phyloP scores from a whole-genome alignment of 2,113 vertebrate species.

The Centropus unirufus region DNA sequence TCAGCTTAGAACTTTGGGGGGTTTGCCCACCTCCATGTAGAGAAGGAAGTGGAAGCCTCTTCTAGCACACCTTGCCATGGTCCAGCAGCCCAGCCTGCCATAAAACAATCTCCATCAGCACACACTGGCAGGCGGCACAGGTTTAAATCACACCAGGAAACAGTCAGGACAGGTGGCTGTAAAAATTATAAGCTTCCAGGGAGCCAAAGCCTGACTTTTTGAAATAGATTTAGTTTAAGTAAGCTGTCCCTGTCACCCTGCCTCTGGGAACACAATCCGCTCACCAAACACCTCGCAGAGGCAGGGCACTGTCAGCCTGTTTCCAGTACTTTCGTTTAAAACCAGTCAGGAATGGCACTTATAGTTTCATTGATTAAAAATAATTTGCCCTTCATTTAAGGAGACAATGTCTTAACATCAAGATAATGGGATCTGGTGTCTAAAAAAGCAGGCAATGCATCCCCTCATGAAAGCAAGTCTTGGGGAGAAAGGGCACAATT shows the following conservation, averaged over 20 bases:
- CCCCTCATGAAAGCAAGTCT: not conserved
- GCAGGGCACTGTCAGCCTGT: not conserved
- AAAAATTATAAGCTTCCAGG: constrained; percentile 19
- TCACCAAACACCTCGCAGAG: too few species aligned
- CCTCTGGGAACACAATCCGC: not conserved
- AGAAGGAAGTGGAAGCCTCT: not conserved
- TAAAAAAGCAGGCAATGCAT: not conserved
- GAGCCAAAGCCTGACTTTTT: constrained; percentile 16
- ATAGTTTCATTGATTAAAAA: constrained; percentile 14
- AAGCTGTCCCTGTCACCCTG: constrained; percentile 21
- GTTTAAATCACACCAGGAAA: constrained; percentile 54
- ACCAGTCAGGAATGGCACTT: not conserved
- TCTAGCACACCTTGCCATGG: not conserved
- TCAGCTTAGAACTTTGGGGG: not conserved
- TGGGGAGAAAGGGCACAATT: not conserved
- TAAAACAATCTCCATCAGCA: not conserved
- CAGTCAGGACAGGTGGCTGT: constrained; percentile 39
- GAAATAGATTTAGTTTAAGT: constrained; percentile 17
- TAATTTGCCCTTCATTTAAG: not conserved
- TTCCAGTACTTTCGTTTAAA: constrained; percentile 12
- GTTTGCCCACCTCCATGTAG: not conserved
- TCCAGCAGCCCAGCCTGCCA: not conserved
- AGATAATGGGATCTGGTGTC: not conserved
- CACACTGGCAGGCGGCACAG: not conserved
- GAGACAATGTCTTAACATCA: not conserved